Evolutionary conservation across 2,888 invertebrate species (phyloP).

Genomic region (Agapostemon virescens): DNA sequence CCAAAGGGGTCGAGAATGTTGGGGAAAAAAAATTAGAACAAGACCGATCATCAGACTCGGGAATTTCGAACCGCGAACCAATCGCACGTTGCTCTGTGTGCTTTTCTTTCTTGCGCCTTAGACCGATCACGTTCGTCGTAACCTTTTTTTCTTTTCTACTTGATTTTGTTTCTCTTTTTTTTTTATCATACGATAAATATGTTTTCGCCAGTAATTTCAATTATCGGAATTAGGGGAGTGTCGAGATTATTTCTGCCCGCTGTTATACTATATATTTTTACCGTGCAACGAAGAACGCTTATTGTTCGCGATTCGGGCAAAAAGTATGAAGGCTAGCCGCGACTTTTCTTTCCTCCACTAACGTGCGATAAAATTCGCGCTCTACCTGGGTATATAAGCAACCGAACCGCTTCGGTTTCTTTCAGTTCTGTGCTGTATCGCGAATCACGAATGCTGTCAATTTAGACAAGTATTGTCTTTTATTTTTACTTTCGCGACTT

Average conservation of each 20-base stretch:
- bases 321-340: conserved; percentile 64
- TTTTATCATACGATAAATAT: conserved; percentile 22
- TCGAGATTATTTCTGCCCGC: conserved; percentile 1
- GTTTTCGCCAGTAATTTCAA: conserved; percentile 14
- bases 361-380: conserved; percentile 39
- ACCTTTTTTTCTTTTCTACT: neutral
- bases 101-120: neutral
- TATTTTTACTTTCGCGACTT: neutral
- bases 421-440: conserved; percentile 51
- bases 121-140: neutral
- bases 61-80: neutral
- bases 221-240: conserved; percentile 21
- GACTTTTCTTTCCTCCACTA: conserved; percentile 61
- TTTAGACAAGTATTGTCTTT: conserved; percentile 15
- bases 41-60: neutral
- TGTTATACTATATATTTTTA: neutral
- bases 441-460: conserved; percentile 22
- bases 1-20: neutral
- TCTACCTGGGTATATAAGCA: conserved; percentile 56
- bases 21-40: neutral
- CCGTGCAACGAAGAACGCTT: conserved; percentile 14
- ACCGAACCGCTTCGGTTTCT: conserved; percentile 38
- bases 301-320: conserved; percentile 38
- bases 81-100: neutral
- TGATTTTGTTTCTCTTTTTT: neutral